Conservation (phyloP, 2,888 invertebrate genomes). For the Hirtodrosophila trivittata region DNA sequence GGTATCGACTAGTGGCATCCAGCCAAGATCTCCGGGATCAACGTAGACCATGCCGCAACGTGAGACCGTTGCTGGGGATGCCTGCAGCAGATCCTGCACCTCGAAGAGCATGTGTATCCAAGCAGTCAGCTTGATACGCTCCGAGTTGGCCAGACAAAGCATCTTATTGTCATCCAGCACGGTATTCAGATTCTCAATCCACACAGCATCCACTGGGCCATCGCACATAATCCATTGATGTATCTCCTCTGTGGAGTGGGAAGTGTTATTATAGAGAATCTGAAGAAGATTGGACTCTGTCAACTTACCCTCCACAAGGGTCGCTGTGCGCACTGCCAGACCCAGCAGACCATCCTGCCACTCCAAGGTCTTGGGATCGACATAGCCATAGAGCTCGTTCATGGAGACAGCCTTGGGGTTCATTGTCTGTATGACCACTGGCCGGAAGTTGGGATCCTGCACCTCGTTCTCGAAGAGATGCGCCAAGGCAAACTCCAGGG, state of each 20-base stretch:
- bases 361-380: constrained; percentile 92
- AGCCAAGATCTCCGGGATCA: constrained; percentile 92
- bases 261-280: constrained; percentile 44
- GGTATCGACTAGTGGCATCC: constrained; percentile 91
- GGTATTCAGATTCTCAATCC: constrained; percentile 97
- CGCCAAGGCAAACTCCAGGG: constrained; percentile 88
- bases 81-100: constrained; percentile 93
- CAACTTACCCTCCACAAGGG: constrained; percentile 75
- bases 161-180: constrained; percentile 97
- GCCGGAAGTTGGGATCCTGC: constrained; percentile 87
- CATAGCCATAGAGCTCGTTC: constrained; percentile 94
- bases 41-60: constrained; percentile 95
- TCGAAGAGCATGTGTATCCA: constrained; percentile 96
- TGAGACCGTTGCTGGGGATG: constrained; percentile 95
- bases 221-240: constrained; percentile 97
- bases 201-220: constrained; percentile 95
- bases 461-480: constrained; percentile 87
- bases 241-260: constrained; percentile 84
- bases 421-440: constrained; percentile 90
- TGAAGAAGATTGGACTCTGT: not conserved
- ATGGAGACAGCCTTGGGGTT: constrained; percentile 95
- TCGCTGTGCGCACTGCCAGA: constrained; percentile 81
- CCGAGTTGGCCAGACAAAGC: constrained; percentile 95
- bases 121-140: constrained; percentile 93
- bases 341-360: constrained; percentile 96